Percentiles rank a stretch among this genome's conserved stretches.
phyloP scores from a whole-genome alignment of 2,797 vertebrate species.

The Euthynnus affinis region DNA sequence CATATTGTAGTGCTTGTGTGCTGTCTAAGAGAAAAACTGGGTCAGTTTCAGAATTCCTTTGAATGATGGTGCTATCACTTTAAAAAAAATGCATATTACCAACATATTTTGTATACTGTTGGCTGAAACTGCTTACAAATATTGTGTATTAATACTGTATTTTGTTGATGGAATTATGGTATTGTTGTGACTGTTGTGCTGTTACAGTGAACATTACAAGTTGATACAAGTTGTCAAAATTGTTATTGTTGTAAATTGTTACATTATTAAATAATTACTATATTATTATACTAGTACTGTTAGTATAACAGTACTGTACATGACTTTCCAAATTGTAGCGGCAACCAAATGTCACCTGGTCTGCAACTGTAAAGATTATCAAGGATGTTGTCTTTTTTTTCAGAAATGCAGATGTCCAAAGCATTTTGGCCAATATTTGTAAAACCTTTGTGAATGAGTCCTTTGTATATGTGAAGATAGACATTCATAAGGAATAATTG shows the following conservation, averaged over 20 bases:
- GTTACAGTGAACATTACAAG: background rate
- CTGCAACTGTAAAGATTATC: background rate
- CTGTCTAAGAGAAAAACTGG: background rate
- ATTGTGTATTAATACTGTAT: background rate
- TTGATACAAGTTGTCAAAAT: no score
- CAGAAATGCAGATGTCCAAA: background rate
- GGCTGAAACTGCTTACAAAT: background rate
- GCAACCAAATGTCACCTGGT: background rate
- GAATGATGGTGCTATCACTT: no score
- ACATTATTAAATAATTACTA: no score
- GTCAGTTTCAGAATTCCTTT: no score
- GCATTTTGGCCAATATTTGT: background rate
- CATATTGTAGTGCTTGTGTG: background rate
- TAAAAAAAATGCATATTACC: background rate
- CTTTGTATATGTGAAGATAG: background rate
- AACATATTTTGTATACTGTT: background rate
- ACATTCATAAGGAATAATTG: conserved; percentile 26
- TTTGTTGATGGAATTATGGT: background rate
- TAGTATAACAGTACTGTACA: background rate
- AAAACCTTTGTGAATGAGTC: background rate
- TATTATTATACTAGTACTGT: no score
- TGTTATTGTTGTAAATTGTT: no score
- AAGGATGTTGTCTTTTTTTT: background rate
- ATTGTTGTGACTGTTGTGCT: background rate
- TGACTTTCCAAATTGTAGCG: background rate